Evolutionary conservation across 2,113 vertebrate species (phyloP).

Genomic region (Silurus meridionalis): DNA sequence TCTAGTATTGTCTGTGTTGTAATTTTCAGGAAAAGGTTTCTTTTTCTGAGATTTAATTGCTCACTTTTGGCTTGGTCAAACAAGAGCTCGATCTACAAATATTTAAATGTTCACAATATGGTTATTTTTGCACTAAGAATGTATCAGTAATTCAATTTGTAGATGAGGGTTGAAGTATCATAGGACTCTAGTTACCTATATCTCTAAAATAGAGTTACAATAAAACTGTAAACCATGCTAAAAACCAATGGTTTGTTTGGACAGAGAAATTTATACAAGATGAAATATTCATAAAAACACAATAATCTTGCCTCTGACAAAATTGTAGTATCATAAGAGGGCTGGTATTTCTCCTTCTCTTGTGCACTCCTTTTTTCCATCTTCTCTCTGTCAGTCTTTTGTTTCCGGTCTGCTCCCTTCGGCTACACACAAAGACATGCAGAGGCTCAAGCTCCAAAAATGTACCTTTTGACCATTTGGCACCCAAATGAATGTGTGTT

Average conservation of each 20-base stretch:
- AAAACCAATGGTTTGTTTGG: background rate
- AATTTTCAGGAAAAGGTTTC: background rate
- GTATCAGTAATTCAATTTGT: background rate
- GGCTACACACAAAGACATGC: constrained; percentile 71
- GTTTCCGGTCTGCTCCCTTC: constrained; percentile 97
- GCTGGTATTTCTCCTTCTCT: constrained; percentile 96
- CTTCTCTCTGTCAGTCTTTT: constrained; percentile 96
- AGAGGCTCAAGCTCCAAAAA: background rate
- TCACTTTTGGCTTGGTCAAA: background rate
- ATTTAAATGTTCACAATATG: background rate
- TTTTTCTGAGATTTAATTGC: background rate
- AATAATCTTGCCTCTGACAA: constrained; percentile 82
- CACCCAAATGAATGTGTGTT: background rate
- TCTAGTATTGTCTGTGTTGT: too few relatives aligned
- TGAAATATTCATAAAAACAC: background rate
- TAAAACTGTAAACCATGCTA: background rate
- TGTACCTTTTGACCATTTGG: background rate
- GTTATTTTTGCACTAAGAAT: background rate
- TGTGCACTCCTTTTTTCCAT: constrained; percentile 95
- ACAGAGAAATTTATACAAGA: background rate
- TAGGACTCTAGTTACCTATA: background rate
- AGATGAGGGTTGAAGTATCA: background rate
- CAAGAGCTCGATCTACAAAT: background rate
- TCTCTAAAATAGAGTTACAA: background rate
- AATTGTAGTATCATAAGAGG: constrained; percentile 95